phyloP scores from a whole-genome alignment of 1,140 invertebrate genomes.

The Phortica variegata region DNA sequence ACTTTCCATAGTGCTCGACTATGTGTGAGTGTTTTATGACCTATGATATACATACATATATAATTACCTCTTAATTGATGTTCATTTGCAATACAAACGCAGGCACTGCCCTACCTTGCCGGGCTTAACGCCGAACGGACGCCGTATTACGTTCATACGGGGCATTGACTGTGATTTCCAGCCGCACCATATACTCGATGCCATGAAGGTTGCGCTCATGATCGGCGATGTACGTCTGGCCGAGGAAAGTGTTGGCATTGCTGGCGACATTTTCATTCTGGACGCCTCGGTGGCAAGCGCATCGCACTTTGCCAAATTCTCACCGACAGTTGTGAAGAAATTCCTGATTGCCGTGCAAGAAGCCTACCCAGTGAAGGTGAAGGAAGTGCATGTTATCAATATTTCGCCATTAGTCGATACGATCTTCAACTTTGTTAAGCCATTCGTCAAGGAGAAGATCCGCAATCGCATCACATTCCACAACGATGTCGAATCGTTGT shows the following conservation, averaged over 20 bases:
- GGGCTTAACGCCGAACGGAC: slow-evolving; percentile 74
- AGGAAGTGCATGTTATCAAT: slow-evolving; percentile 83
- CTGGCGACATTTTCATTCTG: slow-evolving; percentile 77
- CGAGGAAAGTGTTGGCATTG: slow-evolving; percentile 74
- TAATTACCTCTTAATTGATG: background rate
- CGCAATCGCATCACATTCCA: slow-evolving; percentile 78
- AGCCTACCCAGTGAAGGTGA: slow-evolving; percentile 81
- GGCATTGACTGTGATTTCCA: slow-evolving; percentile 64
- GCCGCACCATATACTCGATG: slow-evolving; percentile 65
- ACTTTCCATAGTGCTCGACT: slow-evolving; percentile 67
- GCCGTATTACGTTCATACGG: slow-evolving; percentile 72
- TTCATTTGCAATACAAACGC: slow-evolving; percentile 22
- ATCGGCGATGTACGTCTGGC: slow-evolving; percentile 76
- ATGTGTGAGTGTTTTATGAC: slow-evolving; percentile 70
- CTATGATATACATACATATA: background rate
- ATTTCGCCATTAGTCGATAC: slow-evolving; percentile 77
- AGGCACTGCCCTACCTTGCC: slow-evolving; percentile 76
- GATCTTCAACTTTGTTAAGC: slow-evolving; percentile 80
- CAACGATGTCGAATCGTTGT: slow-evolving; percentile 69
- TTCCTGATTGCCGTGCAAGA: slow-evolving; percentile 81
- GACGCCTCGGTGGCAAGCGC: slow-evolving; percentile 75
- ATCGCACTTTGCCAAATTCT: slow-evolving; percentile 73
- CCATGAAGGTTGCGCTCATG: slow-evolving; percentile 79
- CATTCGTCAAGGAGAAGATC: slow-evolving; percentile 84
- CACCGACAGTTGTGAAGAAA: slow-evolving; percentile 74